Base-by-base conservation (phyloP, 1,140 invertebrate species). In the Tetragonula clypearis region DNA sequence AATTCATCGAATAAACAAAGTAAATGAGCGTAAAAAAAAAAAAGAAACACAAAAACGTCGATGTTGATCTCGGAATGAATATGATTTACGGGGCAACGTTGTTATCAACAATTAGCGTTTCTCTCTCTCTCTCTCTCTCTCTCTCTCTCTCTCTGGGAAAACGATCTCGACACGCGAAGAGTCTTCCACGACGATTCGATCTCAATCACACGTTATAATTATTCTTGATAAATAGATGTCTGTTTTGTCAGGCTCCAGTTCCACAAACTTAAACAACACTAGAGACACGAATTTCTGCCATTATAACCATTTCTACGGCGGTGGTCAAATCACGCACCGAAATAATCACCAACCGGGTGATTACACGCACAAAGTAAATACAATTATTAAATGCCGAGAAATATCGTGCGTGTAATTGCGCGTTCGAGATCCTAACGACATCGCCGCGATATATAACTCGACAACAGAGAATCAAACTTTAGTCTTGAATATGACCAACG, bases 201-300 rank as follows among this genome's bases (percentile, higher is more conserved):
- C n/a, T n/a, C n/a, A n/a, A n/a, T n/a, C n/a, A n/a, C 76, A 90
- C 89, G 83, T 90, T 86, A 82, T 79, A 73, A 68, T 49, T 86
- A 81, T 71, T 84, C 66, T 90, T 85, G 83, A 72, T 84, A 84
- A 89, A 86, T 84, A 77, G 71, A 80, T 69, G 76, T 90, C 85
- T 91, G 87, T 90, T 86, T 91, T 90, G 78, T 90, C 87, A 87
- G n/a, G n/a, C 76, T 81, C 68, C 68, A 91, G 81, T 90, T 89
- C 90, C 87, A 90, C 88, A 91, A 90, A 92, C 88, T 92, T 89
- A 90, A 92, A 92, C 88, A 92, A 92, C 86, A 92, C 88, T 87
- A 91, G 87, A 90, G 87, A 88, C 87, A 90, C 87, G 90, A 91
- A 85, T 87, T 88, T 92, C 92, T 92, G 90, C 92, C 92, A 92